Conservation (phyloP, 2,113 vertebrate genomes). For the Misgurnus mizolepis region DNA sequence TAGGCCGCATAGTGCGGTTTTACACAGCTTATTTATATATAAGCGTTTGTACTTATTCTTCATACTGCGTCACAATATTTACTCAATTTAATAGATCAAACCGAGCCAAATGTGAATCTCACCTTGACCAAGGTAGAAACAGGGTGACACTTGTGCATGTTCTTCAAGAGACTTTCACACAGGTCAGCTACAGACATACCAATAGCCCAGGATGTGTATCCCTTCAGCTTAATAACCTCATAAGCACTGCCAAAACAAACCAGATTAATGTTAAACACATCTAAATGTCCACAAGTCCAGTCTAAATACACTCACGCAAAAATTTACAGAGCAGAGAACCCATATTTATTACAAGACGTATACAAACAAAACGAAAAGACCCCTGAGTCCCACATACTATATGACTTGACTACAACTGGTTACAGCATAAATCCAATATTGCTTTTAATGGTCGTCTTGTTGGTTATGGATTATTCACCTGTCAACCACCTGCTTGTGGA, state of each 20-base stretch:
- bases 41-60: no score
- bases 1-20: no score
- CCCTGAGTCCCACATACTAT: not conserved
- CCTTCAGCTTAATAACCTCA: constrained; percentile 98
- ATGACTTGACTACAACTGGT: not conserved
- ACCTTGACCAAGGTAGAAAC: constrained; percentile 97
- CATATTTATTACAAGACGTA: not conserved
- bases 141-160: constrained; percentile 90
- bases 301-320: not conserved
- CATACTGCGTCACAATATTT: no score
- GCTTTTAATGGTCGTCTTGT: not conserved
- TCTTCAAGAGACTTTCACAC: constrained; percentile 91
- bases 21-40: no score
- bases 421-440: not conserved
- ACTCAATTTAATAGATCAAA: no score
- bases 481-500: constrained; percentile 95
- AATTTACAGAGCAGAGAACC: not conserved
- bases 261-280: not conserved
- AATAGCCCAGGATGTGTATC: constrained; percentile 98
- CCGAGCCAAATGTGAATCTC: constrained; percentile 32
- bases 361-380: not conserved
- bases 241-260: constrained; percentile 81
- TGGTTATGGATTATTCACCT: constrained; percentile 75
- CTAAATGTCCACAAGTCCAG: constrained; percentile 4
- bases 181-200: constrained; percentile 95